Evolutionary conservation across 2,797 vertebrate species (phyloP), one percentile per base, ranked within the genome.

Genomic region (Rhinogobio ventralis): DNA sequence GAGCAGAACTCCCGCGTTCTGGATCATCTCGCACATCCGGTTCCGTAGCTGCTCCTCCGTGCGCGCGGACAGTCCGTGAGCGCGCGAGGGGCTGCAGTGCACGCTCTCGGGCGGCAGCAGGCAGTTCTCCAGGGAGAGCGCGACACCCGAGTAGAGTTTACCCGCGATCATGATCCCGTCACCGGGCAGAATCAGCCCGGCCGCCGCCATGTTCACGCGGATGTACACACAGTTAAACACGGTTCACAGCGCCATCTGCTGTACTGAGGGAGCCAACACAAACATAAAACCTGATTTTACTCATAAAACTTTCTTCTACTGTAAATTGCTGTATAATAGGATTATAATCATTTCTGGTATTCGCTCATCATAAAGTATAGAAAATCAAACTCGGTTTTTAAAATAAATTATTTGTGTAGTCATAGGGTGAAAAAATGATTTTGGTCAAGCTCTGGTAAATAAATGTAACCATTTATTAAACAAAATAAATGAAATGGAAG

Each of bases 1-100:
- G 13, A 85, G 45, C 28, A 80, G 78, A 36, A 80, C 36, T 51
- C 68, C 72, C 15, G 68, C 72, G 30, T 23, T 60, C 71, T 75
- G 69, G 53, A 72, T 83, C 68, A 23, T 51, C 68, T 82, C 81
- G 23, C 81, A 75, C 20, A 51, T 39, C 2, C 79, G 64, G 49
- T 36, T 81, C 7, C 79, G 46, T 4, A 81, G 64, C 30, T 69
- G 79, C 46, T 81, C 64, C n/a, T 81, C 79, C 4, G 79, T 53
- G 49, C 30, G 28, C 20, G 79, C 30, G 64, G 46, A 55, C 20
- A 80, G 30, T 5, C 64, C 64, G 30, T 68, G 64, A 7, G 28
- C 79, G n/a, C 45, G 66, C 23, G 81, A 71, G 1, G 71, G 67
- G 67, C 81, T 82, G 68, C 69, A 49, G 49, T 15, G 64, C 46